Evolutionary conservation across 53 echinoderm and acorn worm genomes (phyloP), one percentile per base, ranked within the genome.

Genomic region (Antedon mediterranea): DNA sequence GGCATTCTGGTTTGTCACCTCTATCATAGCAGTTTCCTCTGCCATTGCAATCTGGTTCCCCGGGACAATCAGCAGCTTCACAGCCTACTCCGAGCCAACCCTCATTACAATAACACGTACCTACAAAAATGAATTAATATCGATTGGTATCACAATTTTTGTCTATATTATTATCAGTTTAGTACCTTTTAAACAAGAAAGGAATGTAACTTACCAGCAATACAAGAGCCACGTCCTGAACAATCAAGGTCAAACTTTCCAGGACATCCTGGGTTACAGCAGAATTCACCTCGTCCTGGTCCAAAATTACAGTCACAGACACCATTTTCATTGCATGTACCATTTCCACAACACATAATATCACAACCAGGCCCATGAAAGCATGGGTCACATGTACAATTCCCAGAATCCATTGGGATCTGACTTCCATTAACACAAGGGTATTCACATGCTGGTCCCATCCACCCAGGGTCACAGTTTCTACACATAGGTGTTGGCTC

Each of bases 81-180:
- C 93, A 93, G n/a, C 93, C 90, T 31, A 33, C 72, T n/a, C 93
- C 93, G 27, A 34, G 18, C 93, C 93, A 93, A 28, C 93, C 93
- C 31, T 82, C 82, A 70, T 83, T 76, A 79, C 93, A 93, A 18
- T 82, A 43, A 37, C 93, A 93, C 29, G 30, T 74, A 81, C 88
- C 93, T 89, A 33, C 28, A 27, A 37, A 6, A 37, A 37, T 11
- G 4, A 37, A 14, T 14, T 14, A 30, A 72, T 30, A 9, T 14
- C 9, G 30, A 73, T 28, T 33, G 26, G n/a, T 76, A 32, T 30
- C 30, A 76, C 27, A 26, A 9, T 33, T 31, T 30, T 11, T 43
- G 71, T 72, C 0, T 32, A 76, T n/a, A 18, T 43, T 0, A 28
- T 71, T 29, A n/a, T 4, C 27, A 28, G 0, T 14, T 32, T 27